Base-by-base conservation (phyloP, 2,888 invertebrate species). In the Tetragnatha montana region DNA sequence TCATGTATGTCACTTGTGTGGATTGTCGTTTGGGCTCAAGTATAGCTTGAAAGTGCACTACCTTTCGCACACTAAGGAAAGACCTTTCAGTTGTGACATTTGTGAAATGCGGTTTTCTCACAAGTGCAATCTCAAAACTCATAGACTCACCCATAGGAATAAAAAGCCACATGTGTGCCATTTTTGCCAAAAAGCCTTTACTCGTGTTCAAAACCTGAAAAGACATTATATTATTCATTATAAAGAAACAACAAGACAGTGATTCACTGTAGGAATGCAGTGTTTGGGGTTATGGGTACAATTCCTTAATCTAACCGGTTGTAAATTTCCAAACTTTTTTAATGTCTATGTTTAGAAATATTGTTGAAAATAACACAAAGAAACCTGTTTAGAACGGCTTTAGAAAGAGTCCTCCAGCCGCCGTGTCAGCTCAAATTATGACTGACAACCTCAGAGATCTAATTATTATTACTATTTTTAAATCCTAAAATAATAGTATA, bases 101-200 rank as follows among this genome's bases (percentile, higher is more conserved):
- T 81, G 81, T 81, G 49, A 70, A 12, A 68, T 14, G n/a, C 21
- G 35, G 8, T 81, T 81, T 22, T 60, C 69, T 0, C 81, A 69
- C n/a, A 35, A 35, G 17, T 14, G n/a, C 60, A 17, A 81, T 70
- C 47, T 81, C 7, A 70, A 69, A 69, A 35, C 17, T 8, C 81
- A 81, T 10, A 8, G 12, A 35, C 19, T 81, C 35, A 81, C 81
- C 17, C 81, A 81, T 70, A 69, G 22, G 8, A 69, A 22, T 35
- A 22, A 69, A 14, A 81, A 70, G 19, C 47, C 69, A 7, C 50
- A 68, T 69, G 69, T 35, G 35, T 83, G 83, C 60, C 22, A 75
- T 17, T 19, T 75, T 17, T 83, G 83, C 21, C 47, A 83, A 1
- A 83, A 60, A 68, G 17, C n/a, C 10, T 81, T 81, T 68, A 8